Evolutionary conservation across 92 coral and sea anemone genomes (phyloP), one percentile per base, ranked within the genome.

Genomic region (Bergia sp.): DNA sequence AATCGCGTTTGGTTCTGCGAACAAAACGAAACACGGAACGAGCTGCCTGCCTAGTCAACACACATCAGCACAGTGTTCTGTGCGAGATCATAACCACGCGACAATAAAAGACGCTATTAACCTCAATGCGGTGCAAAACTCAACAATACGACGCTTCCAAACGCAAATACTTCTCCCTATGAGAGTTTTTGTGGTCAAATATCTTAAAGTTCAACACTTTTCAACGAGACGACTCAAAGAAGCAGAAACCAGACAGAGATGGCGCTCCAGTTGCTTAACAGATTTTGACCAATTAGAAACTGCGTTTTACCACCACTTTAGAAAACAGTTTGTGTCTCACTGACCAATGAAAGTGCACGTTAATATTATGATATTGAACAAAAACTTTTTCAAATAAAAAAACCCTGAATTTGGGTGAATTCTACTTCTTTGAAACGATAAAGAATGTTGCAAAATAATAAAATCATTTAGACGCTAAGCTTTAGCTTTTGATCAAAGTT

Each of bases 51-150:
- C 58, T 10, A 12, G 58, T 18, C 64, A 82, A 67, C 77, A 84
- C 87, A 84, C 87, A 84, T 84, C 87, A 41, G 80, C 80, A 76
- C 53, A 71, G 39, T 11, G 79, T 40, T 71, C 79, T 16, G 38
- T 82, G 7, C 45, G 43, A 84, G 23, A 42, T 41, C 43, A 76
- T 12, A 84, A 67, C 87, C 87, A 84, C 87, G 87, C 87, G 77
- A 84, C 67, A 53, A 71, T 36, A 4, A 10, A 13, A 4, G 23
- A n/a, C 9, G 78, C 66, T 47, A 66, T 73, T 29, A 69, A 45
- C 42, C 16, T 38, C 23, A 15, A 20, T 69, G 21, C 64, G 18
- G 37, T 21, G 41, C 20, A n/a, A 21, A 29, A 73, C 12, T 45
- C 1, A 3, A 43, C 0, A 71, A 37, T 2, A 71, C 45, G 79